phyloP scores from a whole-genome alignment of 2,113 vertebrate species.

The Gobius niger region DNA sequence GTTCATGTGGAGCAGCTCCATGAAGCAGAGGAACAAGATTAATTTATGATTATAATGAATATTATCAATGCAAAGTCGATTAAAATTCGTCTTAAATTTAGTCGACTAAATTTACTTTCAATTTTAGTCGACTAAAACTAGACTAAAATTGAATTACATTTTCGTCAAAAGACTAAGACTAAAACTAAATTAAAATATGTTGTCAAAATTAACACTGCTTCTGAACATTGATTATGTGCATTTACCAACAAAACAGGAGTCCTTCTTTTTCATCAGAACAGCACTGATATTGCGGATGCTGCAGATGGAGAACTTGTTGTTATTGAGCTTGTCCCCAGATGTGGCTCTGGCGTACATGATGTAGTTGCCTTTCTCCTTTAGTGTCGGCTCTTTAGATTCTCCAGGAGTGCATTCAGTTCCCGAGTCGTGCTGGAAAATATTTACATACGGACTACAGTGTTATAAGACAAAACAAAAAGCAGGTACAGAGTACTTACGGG shows the following conservation, averaged over 20 bases:
- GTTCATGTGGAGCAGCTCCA: too few relatives aligned
- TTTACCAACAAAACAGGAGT: constrained; percentile 92
- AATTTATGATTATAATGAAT: too few relatives aligned
- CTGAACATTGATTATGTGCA: constrained; percentile 23
- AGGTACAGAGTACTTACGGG: constrained; percentile 83
- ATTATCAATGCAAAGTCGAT: too few relatives aligned
- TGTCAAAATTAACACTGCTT: neutral
- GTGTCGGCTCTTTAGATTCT: constrained; percentile 84
- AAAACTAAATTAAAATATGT: too few relatives aligned
- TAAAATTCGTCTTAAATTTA: too few relatives aligned
- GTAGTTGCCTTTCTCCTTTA: constrained; percentile 93
- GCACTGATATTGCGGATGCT: constrained; percentile 94
- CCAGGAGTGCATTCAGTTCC: constrained; percentile 94
- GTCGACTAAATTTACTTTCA: too few relatives aligned
- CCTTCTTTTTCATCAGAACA: constrained; percentile 89
- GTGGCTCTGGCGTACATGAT: constrained; percentile 99
- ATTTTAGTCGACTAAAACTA: too few relatives aligned
- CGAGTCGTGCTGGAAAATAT: constrained; percentile 88
- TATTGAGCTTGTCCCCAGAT: constrained; percentile 94
- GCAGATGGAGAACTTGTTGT: constrained; percentile 96
- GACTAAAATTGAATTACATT: too few relatives aligned
- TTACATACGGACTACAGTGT: neutral
- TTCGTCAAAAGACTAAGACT: too few relatives aligned
- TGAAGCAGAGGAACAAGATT: too few relatives aligned
- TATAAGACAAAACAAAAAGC: neutral